A percentile compares a stretch with the other conserved stretches of the same genome.
Evolutionary conservation across 2,888 invertebrate species (phyloP).

Genomic region (Platycheirus rosarum): DNA sequence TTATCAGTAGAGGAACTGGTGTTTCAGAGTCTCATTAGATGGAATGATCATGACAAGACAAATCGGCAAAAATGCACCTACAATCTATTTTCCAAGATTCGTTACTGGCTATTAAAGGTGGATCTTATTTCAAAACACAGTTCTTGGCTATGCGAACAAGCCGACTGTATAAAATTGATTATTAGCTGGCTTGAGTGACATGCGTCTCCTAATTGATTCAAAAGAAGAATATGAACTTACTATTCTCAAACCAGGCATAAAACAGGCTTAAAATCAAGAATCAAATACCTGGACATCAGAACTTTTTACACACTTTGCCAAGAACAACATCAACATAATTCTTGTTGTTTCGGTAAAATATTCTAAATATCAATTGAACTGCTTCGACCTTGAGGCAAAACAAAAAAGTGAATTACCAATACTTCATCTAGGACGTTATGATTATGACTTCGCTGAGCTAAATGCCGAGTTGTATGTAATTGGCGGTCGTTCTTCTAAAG

Average conservation of each 20-base stretch:
- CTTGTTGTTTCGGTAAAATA: neutral
- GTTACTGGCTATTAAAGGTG: neutral
- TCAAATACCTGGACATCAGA: conserved; percentile 2
- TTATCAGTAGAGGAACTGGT: neutral
- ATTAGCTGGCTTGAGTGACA: conserved; percentile 23
- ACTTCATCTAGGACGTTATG: neutral
- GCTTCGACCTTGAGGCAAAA: neutral
- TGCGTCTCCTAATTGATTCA: neutral
- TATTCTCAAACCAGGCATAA: neutral
- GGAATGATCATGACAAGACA: neutral
- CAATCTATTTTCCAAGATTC: neutral
- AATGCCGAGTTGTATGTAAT: neutral
- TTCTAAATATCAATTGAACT: neutral
- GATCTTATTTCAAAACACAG: neutral
- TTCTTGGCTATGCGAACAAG: neutral
- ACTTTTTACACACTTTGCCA: no score
- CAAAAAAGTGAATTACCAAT: neutral
- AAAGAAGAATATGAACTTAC: neutral
- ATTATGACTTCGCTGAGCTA: neutral
- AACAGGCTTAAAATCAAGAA: conserved; percentile 4
- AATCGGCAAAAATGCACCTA: neutral
- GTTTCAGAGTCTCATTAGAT: neutral
- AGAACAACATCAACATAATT: neutral
- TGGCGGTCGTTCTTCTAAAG: neutral
- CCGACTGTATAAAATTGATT: neutral